Base-by-base conservation (phyloP, 2,888 invertebrate genomes). In the Leptopilina syphax region DNA sequence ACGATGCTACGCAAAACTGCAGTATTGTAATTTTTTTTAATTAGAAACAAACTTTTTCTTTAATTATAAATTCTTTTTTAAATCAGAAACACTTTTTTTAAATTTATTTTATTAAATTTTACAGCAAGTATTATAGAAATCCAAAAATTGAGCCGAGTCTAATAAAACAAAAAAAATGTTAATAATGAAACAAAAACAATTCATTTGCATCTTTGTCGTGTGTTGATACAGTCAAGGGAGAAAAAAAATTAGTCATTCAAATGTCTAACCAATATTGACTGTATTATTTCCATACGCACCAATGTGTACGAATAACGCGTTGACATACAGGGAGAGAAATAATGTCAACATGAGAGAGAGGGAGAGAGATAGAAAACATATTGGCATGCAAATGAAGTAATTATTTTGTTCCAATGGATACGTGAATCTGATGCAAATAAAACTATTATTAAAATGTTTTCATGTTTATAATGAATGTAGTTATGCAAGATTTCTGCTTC, bases 221-320 rank as follows among this genome's bases (percentile, higher is more conserved):
- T 7, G 68, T 70, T 50, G 68, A 70, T 24, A 50, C 50, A 68
- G 68, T 24, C 27, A 50, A 12, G 3, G 10, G 50, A 50, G 10
- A 50, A 41, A 70, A 70, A 67, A 50, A 70, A 70, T 70, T 68
- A 68, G 68, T 18, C 24, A 68, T 68, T 68, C 68, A 68, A 24
- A 18, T 68, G 68, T 70, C 68, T 50, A 47, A 50, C 68, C 44
- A 70, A 70, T 70, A 70, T 70, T 70, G 68, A 12, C 68, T 27
- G 24, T 47, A 50, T 68, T 47, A 18, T 9, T 68, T 24, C 12
- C 24, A 50, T 50, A 12, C 50, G 18, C 50, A 24, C 1, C 47
- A 50, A 24, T 70, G 68, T 70, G n/a, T 70, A 70, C 68, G 68
- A 70, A 70, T 70, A 70, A 70, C 44, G 68, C 50, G 50, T 70